phyloP scores from a whole-genome alignment of 2,797 vertebrate species.

The Channallabes apus region DNA sequence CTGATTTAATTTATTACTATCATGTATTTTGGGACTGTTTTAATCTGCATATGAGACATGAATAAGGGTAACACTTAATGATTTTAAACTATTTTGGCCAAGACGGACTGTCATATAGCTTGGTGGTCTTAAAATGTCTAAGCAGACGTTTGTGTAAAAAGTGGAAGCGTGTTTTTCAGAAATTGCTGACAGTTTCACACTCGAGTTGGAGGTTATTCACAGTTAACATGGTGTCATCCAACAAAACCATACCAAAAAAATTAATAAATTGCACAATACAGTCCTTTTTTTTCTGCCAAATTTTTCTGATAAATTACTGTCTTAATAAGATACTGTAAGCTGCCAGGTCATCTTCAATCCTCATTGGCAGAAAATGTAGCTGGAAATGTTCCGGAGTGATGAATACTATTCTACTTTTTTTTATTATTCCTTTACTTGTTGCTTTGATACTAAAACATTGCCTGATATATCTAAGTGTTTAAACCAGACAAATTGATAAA shows the following conservation, averaged over 20 bases:
- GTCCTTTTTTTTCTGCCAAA: neutral
- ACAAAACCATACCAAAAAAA: too few relatives aligned
- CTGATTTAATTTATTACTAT: conserved; percentile 21
- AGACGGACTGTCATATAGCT: neutral
- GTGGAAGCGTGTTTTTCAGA: neutral
- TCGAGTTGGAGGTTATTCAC: neutral
- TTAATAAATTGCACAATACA: too few relatives aligned
- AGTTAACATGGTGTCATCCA: neutral
- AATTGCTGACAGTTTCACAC: neutral
- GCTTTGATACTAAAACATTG: neutral
- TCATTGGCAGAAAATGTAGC: neutral
- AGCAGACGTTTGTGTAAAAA: neutral
- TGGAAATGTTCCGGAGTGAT: neutral
- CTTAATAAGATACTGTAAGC: neutral
- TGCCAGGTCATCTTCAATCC: neutral
- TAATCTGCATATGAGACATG: conserved; percentile 7
- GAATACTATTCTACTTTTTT: too few relatives aligned
- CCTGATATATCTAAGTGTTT: neutral
- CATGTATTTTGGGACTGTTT: neutral
- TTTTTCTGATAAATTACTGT: neutral
- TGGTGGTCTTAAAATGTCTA: neutral
- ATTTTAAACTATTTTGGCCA: neutral
- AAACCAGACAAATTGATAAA: neutral
- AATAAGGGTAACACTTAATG: conserved; percentile 1
- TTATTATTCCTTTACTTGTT: neutral